Evolutionary conservation across 2,888 invertebrate species (phyloP).

Genomic region (Troides oblongomaculatus): DNA sequence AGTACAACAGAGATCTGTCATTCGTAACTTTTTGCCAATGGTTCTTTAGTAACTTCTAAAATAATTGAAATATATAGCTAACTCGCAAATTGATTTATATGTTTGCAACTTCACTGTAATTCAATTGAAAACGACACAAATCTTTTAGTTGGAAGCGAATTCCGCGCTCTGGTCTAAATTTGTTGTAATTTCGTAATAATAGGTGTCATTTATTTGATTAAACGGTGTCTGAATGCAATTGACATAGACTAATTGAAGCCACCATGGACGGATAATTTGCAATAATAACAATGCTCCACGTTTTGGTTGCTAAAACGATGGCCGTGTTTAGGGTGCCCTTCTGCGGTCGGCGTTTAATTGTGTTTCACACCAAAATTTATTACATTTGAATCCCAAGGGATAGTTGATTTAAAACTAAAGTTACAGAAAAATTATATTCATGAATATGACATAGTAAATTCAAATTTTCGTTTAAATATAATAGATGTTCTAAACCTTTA

Average conservation of each 20-base stretch:
- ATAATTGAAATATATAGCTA: no score
- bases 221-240: constrained; percentile 26
- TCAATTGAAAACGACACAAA: background rate
- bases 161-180: constrained; percentile 5
- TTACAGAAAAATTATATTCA: background rate
- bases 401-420: background rate
- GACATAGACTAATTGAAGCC: constrained; percentile 29
- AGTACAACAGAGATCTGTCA: no score
- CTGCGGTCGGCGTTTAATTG: constrained; percentile 21
- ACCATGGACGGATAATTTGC: constrained; percentile 27
- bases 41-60: no score
- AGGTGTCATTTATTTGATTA: constrained; percentile 28
- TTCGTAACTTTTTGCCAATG: no score
- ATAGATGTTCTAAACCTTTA: no score
- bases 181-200: constrained; percentile 19
- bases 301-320: constrained; percentile 12
- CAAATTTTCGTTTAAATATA: no score
- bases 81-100: no score
- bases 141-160: background rate
- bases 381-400: constrained; percentile 7
- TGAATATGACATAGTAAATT: no score
- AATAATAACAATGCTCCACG: constrained; percentile 20
- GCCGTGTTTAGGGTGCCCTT: constrained; percentile 14
- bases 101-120: background rate
- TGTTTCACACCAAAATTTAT: constrained; percentile 1